Base-by-base conservation (phyloP, 2,888 invertebrate genomes). In the Pachydiplax longipennis region DNA sequence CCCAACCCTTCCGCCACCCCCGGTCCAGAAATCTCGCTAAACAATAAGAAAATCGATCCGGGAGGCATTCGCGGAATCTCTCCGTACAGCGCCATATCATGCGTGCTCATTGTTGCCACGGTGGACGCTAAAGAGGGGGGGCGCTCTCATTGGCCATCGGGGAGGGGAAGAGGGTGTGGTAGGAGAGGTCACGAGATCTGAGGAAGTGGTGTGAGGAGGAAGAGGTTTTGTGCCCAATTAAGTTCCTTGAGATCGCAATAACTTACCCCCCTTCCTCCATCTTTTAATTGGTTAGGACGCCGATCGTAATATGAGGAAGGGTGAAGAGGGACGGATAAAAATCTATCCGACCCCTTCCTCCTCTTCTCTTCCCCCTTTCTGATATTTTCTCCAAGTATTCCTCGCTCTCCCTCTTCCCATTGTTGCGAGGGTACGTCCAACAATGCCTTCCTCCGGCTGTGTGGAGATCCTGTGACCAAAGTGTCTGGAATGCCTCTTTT, bases 211-310 rank as follows among this genome's bases (percentile, higher is more conserved):
- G 80, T 2, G 37, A 35, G 31, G 35, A n/a, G 81, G 81, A 37
- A 44, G 37, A 81, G 81, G 81, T 25, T 65, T 25, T 22, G 73
- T n/a, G 87, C 58, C 87, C 61, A 87, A 87, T 87, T 87, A 87
- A 58, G 87, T 31, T 48, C 87, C 87, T 87, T 37, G 87, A 87
- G 87, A 87, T 87, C 35, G 87, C 87, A 65, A 87, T 87, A 87
- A 87, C 87, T 87, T 87, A 87, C 61, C 87, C 87, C 87, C 65
- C 37, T 83, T 87, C 87, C 58, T 61, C 37, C 87, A 87, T 87
- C 61, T 87, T 87, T 87, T 87, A 87, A 87, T 87, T 87, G 87
- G 87, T 87, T 87, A 58, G 87, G 87, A 83, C 83, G 83, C 83
- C 35, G 58, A 65, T 65, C 87, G 87, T 87, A 87, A 87, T 87